phyloP scores from a whole-genome alignment of 2,797 vertebrate species.

The Hipposideros larvatus region DNA sequence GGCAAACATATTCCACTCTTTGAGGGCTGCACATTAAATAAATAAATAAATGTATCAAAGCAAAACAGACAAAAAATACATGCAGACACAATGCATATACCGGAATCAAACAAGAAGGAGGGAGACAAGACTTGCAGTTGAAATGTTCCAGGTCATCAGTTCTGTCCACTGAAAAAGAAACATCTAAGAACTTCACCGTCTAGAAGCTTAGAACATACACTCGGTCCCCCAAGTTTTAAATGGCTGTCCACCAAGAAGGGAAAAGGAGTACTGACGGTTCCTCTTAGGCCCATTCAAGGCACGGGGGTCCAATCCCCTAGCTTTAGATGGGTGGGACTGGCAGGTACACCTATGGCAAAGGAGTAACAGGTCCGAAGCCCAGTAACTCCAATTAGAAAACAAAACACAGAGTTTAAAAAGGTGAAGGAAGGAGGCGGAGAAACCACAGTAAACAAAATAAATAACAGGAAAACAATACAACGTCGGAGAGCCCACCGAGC shows the following conservation, averaged over 20 bases:
- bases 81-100: background rate
- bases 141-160: background rate
- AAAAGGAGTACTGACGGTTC: background rate
- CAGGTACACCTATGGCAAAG: background rate
- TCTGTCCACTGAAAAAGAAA: background rate
- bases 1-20: background rate
- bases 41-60: conserved; percentile 16
- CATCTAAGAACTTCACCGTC: conserved; percentile 25
- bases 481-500: background rate
- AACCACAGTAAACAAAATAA: conserved; percentile 19
- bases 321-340: background rate
- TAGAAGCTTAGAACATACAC: background rate
- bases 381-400: background rate
- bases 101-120: background rate
- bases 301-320: background rate
- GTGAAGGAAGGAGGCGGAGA: background rate
- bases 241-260: background rate
- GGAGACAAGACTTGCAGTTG: background rate
- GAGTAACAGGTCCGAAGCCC: background rate
- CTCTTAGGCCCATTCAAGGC: background rate
- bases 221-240: background rate
- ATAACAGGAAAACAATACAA: background rate
- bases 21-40: background rate
- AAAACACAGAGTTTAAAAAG: background rate
- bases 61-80: background rate